Base-by-base conservation (phyloP, 1,140 invertebrate species). In the Drosophila athabasca region DNA sequence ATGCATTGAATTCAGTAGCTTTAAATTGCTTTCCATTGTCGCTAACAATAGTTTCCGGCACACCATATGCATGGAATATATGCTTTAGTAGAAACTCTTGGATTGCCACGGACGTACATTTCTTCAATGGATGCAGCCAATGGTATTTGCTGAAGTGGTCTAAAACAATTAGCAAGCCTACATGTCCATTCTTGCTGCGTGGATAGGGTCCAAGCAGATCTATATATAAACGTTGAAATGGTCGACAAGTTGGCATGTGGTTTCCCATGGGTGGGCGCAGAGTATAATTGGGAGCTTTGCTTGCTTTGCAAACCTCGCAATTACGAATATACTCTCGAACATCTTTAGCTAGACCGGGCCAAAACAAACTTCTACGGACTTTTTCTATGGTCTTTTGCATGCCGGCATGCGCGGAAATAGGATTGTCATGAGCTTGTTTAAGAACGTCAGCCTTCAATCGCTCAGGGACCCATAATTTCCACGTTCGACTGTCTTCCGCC, bases 371-470 rank as follows among this genome's bases (percentile, higher is more conserved):
- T 29, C 72, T n/a, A 1, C 61, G 48, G 2, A 62, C 11, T 6
- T 13, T 22, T 41, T 62, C 54, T n/a, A 69, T 49, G 2, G 59
- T 74, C 29, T 74, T 74, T 8, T 26, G 22, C 45, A 62, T 58
- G 17, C 69, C 62, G 19, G 15, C 55, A 61, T 72, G 62, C 0
- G 50, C 48, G 2, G 62, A 51, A 35, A 48, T 41, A 19, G 22
- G 7, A 26, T 13, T 50, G 49, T 66, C 45, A 57, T 62, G 61
- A 11, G 57, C 44, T 9, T 57, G 41, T 2, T 41, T 35, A 17
- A 70, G 24, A 5, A 62, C 26, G 0, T 58, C 29, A 2, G 41
- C 41, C 6, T 52, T 24, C 17, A 66, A n/a, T 13, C 45, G 45
- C 6, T 46, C 7, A 0, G 66, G 71, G 19, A 64, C 49, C 66